phyloP scores from a whole-genome alignment of 2,888 invertebrate species.

The Oscheius onirici region DNA sequence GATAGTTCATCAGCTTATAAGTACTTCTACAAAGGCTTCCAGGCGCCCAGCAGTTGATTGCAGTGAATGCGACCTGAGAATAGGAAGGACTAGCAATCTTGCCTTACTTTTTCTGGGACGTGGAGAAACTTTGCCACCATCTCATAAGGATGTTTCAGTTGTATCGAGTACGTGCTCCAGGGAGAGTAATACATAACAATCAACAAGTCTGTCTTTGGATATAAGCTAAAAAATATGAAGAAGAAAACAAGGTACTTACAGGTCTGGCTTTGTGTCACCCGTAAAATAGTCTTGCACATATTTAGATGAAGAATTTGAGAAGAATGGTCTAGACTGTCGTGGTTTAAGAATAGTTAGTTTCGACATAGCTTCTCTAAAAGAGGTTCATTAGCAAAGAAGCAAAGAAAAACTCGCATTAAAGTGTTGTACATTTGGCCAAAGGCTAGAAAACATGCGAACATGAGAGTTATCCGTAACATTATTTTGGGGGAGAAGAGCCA shows the following conservation, averaged over 20 bases:
- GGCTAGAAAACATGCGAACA: not conserved
- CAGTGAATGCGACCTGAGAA: constrained; percentile 47
- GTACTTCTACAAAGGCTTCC: constrained; percentile 41
- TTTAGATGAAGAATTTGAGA: constrained; percentile 30
- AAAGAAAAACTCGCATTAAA: constrained; percentile 7
- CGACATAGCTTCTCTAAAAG: constrained; percentile 23
- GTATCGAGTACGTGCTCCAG: constrained; percentile 52
- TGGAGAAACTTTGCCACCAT: constrained; percentile 36
- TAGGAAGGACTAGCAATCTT: not conserved
- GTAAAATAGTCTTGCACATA: constrained; percentile 19
- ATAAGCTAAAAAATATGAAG: constrained; percentile 1
- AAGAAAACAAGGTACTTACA: not conserved
- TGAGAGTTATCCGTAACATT: constrained; percentile 9
- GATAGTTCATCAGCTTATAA: constrained; percentile 49
- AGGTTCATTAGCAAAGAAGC: not conserved
- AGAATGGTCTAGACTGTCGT: constrained; percentile 19
- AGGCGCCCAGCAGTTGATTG: constrained; percentile 48
- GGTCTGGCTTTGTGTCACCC: constrained; percentile 15
- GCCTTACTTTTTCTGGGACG: not conserved
- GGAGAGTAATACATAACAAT: constrained; percentile 55
- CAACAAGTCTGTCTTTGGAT: constrained; percentile 40
- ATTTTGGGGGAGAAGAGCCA: constrained; percentile 22
- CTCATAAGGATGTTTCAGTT: constrained; percentile 36
- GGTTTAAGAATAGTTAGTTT: constrained; percentile 24
- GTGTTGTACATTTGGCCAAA: not conserved